Percentiles rank a stretch among this genome's conserved stretches.
Conservation (phyloP, 2,113 vertebrate species). For the Cyanoramphus novaezelandiae region DNA sequence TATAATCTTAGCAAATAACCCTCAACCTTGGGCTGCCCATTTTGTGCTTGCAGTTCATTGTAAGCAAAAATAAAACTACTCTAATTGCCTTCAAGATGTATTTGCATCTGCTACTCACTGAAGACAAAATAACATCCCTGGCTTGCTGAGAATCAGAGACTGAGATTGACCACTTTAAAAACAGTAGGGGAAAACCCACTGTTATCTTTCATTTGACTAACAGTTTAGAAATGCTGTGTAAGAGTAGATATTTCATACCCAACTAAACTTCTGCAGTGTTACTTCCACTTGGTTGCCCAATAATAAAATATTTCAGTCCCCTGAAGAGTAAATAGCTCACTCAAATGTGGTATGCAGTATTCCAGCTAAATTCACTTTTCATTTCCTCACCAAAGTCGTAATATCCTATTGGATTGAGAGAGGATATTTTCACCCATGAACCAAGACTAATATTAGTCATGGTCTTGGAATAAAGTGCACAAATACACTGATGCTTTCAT, state of each 20-base stretch:
- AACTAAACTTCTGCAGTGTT: not conserved
- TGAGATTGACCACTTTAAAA: not conserved
- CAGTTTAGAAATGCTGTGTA: not conserved
- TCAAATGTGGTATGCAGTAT: not conserved
- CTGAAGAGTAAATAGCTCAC: not conserved
- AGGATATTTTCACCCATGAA: not conserved
- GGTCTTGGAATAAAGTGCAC: not conserved
- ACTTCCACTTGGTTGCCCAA: not conserved
- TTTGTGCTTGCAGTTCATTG: slow-evolving; percentile 55
- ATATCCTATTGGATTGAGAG: not conserved
- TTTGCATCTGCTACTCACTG: not conserved
- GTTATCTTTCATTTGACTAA: not conserved
- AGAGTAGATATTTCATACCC: slow-evolving; percentile 3
- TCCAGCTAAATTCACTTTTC: not conserved
- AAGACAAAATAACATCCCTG: not conserved
- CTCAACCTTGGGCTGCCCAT: not conserved
- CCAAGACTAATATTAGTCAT: accelerated
- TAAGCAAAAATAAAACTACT: slow-evolving; percentile 55
- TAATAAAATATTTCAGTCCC: not conserved
- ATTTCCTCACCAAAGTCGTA: not conserved
- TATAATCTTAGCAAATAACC: slow-evolving; percentile 22
- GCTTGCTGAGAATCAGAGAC: not conserved
- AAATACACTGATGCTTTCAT: accelerated
- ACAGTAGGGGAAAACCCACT: not conserved
- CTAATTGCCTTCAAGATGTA: slow-evolving; percentile 53